Conservation (phyloP, 1,140 invertebrate species). For the Chrysopa pallens region DNA sequence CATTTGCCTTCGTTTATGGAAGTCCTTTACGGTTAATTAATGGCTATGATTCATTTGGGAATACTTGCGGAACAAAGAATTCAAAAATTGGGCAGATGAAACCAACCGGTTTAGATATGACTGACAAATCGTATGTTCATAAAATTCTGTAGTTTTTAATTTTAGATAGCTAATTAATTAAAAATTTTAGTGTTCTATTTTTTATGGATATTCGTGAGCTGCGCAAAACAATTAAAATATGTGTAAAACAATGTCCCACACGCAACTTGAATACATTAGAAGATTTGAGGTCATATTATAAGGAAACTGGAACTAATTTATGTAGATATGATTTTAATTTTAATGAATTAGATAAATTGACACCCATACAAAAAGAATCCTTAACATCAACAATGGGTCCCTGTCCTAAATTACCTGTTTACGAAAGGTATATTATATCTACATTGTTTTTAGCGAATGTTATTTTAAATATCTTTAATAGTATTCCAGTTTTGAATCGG, state of each 20-base stretch:
- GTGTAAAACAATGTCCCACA: conserved; percentile 74
- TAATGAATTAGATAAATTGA: conserved; percentile 19
- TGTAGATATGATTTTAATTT: conserved; percentile 54
- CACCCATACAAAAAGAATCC: too few relatives aligned
- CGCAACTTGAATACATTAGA: conserved; percentile 35
- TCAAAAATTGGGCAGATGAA: conserved; percentile 51
- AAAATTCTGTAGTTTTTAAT: too few relatives aligned
- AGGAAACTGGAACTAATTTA: conserved; percentile 47
- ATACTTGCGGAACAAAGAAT: conserved; percentile 77
- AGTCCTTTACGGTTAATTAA: conserved; percentile 74
- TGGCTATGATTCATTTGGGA: conserved; percentile 92
- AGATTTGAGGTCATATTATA: conserved; percentile 62
- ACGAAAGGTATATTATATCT: conserved; percentile 29
- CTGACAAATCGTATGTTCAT: conserved; percentile 44
- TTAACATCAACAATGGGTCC: conserved; percentile 32
- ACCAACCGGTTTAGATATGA: conserved; percentile 63
- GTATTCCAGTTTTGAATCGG: conserved; percentile 63
- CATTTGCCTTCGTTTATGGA: conserved; percentile 76
- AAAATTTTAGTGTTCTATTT: conserved; percentile 47
- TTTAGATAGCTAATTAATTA: neutral
- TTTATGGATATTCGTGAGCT: conserved; percentile 67
- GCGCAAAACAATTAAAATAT: conserved; percentile 63
- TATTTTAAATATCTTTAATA: conserved; percentile 15
- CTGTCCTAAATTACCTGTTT: conserved; percentile 52
- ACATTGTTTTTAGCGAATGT: neutral